Evolutionary conservation across 2,888 invertebrate species (phyloP).

Genomic region (Andrena fulva): DNA sequence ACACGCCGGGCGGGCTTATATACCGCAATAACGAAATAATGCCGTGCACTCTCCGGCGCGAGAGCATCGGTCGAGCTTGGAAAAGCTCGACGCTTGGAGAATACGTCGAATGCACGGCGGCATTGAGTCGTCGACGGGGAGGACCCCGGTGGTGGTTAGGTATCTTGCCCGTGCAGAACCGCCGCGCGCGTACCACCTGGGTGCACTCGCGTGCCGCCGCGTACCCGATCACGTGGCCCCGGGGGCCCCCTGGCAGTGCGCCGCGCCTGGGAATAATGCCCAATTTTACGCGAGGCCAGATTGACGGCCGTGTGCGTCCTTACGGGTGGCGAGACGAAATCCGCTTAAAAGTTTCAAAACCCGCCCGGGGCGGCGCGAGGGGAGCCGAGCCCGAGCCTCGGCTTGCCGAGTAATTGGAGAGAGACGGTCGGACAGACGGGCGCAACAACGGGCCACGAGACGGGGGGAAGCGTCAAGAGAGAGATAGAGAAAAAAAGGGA

Average conservation of each 20-base stretch:
- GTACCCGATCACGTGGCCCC: conserved; percentile 30
- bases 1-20: conserved; percentile 21
- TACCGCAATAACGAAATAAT: conserved; percentile 55
- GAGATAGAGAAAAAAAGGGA: conserved; percentile 22
- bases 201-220: conserved; percentile 65
- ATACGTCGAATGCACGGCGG: conserved; percentile 17
- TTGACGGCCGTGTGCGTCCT: conserved; percentile 60
- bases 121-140: conserved; percentile 52
- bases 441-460: not conserved
- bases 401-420: conserved; percentile 5
- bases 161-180: conserved; percentile 22
- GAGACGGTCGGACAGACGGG: conserved; percentile 19
- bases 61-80: conserved; percentile 18
- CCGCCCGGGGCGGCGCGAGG: conserved; percentile 56
- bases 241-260: conserved; percentile 16
- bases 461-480: not conserved
- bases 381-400: conserved; percentile 8
- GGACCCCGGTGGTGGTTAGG: not conserved
- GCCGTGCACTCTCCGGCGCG: conserved; percentile 40
- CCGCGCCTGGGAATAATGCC: conserved; percentile 57
- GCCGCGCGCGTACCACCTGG: conserved; percentile 52
- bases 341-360: conserved; percentile 74
- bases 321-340: conserved; percentile 63
- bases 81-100: conserved; percentile 12
- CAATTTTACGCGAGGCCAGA: conserved; percentile 68